Conservation (phyloP, 2,797 vertebrate species). For the Cynopterus sphinx region DNA sequence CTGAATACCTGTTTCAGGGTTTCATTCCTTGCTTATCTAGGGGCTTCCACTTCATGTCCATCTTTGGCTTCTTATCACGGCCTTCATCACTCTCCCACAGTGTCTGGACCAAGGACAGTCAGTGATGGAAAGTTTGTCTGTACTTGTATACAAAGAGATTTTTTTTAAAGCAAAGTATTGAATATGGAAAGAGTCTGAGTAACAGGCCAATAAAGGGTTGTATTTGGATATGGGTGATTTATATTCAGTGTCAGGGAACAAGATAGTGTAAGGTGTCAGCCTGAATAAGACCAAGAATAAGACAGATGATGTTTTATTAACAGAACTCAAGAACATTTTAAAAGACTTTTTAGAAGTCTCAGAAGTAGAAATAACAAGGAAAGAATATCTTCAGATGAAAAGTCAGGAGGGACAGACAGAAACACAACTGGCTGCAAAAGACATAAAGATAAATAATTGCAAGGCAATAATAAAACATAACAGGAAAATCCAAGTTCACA, state of each 20-base stretch:
- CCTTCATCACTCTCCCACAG: neutral
- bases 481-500: neutral
- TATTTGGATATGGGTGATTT: neutral
- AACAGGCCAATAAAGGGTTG: neutral
- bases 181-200: neutral
- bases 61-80: neutral
- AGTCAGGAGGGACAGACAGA: neutral
- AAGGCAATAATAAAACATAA: neutral
- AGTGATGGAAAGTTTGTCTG: neutral
- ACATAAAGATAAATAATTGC: neutral
- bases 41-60: neutral
- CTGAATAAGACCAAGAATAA: neutral
- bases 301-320: slow-evolving; percentile 1
- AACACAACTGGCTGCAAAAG: neutral
- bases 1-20: neutral
- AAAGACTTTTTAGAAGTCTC: neutral
- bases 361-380: neutral
- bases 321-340: neutral
- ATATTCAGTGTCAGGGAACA: neutral
- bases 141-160: neutral
- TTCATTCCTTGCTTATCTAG: too few species aligned
- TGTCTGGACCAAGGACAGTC: neutral
- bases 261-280: neutral
- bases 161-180: neutral
- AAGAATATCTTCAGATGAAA: neutral